phyloP scores from a whole-genome alignment of 37 sponge, comb jelly and placozoan species.

The Crambe crambe region DNA sequence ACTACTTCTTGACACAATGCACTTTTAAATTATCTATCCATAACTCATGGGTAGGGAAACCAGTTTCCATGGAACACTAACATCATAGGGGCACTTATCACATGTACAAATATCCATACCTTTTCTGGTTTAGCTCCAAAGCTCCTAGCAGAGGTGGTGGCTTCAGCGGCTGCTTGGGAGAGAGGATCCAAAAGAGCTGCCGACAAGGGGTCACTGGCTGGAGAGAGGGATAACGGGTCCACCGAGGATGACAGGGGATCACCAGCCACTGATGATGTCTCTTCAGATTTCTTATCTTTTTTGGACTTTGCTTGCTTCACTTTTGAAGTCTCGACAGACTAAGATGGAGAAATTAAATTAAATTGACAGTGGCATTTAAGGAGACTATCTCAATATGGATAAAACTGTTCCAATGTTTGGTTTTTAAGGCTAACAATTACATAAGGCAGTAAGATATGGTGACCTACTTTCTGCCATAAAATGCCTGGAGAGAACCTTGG shows the following conservation, averaged over 20 bases:
- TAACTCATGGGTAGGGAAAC: too few relatives aligned
- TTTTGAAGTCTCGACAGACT: conserved; percentile 27
- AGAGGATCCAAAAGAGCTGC: conserved; percentile 54
- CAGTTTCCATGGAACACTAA: too few relatives aligned
- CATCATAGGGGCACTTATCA: neutral
- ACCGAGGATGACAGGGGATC: conserved; percentile 29
- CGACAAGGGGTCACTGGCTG: conserved; percentile 58
- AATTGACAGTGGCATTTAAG: neutral
- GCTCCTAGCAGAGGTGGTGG: neutral
- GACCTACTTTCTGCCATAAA: neutral
- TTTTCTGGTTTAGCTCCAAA: conserved; percentile 33
- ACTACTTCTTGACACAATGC: too few relatives aligned
- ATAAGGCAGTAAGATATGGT: neutral
- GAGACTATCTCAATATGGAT: neutral
- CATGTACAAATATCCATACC: neutral
- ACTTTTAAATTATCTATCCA: too few relatives aligned
- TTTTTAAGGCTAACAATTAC: neutral
- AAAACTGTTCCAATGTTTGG: neutral
- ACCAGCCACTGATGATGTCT: neutral
- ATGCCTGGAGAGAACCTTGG: too few relatives aligned
- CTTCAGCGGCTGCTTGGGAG: conserved; percentile 12
- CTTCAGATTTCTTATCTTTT: conserved; percentile 11
- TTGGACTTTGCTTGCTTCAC: conserved; percentile 2
- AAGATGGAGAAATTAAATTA: neutral
- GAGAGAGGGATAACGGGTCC: conserved; percentile 41